These are phyloP conservation scores for Antechinus flavipes DNA, from an alignment of 2,113 vertebrate genomes.

Conservation along the genomic window DNA sequence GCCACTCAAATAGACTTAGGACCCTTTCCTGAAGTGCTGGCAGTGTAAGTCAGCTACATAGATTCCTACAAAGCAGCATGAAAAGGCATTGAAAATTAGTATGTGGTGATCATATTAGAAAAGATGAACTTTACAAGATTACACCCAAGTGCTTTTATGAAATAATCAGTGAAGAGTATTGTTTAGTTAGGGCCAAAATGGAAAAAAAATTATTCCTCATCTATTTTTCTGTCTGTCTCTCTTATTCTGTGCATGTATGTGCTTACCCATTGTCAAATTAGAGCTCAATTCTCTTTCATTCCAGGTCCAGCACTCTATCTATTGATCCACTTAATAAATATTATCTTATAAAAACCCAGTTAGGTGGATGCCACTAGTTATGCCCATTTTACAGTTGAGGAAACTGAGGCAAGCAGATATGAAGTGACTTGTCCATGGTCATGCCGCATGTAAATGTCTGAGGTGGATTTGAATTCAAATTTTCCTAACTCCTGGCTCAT, in stretches of 20 bases:
- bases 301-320: not conserved
- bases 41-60: not conserved
- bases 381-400: not conserved
- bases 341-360: not conserved
- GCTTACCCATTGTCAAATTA: not conserved
- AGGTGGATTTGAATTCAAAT: not conserved
- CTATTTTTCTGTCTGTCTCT: too few relatives aligned
- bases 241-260: too few relatives aligned
- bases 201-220: not conserved
- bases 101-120: not conserved
- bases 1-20: not conserved
- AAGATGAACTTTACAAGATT: too few relatives aligned
- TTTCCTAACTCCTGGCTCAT: not conserved
- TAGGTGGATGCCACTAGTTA: not conserved
- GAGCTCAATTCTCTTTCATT: not conserved
- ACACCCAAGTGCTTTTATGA: not conserved
- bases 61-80: not conserved
- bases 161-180: not conserved
- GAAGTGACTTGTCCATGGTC: not conserved
- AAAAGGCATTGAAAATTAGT: not conserved
- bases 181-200: not conserved
- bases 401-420: not conserved
- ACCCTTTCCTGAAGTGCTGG: not conserved
- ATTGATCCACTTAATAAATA: not conserved
- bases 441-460: not conserved